These are phyloP conservation scores for Neuroscelio doddi DNA, from an alignment of 2,888 invertebrate species.

Conservation along the genomic window DNA sequence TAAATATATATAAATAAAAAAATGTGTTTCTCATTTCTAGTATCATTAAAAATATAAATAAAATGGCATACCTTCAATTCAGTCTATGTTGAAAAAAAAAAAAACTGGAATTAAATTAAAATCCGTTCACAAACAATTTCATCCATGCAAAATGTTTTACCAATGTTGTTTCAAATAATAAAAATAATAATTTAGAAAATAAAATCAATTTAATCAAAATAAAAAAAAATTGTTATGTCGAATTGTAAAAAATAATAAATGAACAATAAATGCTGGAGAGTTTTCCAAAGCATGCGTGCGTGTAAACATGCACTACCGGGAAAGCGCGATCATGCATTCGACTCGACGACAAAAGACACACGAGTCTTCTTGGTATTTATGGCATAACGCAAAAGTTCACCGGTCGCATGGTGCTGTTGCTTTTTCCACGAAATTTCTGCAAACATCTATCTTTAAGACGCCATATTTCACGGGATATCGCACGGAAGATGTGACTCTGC, in stretches of 20 bases:
- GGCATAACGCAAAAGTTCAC: constrained; percentile 4
- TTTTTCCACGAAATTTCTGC: constrained; percentile 71
- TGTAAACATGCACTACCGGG: constrained; percentile 34
- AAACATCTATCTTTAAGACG: constrained; percentile 56
- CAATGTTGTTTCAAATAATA: no score
- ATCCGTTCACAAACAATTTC: no score
- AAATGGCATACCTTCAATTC: no score
- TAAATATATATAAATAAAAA: no score
- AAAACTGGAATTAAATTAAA: no score
- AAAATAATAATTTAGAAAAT: no score
- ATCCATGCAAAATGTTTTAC: no score
- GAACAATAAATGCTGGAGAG: constrained; percentile 55
- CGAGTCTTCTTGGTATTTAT: constrained; percentile 12
- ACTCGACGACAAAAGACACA: constrained; percentile 10
- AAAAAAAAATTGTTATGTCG: no score
- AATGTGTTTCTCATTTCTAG: no score
- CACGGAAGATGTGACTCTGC: constrained; percentile 52
- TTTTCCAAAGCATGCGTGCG: constrained; percentile 15
- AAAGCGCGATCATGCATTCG: constrained; percentile 15
- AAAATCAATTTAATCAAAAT: no score
- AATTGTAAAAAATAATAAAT: constrained; percentile 62
- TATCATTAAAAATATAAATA: no score
- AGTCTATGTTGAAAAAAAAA: no score
- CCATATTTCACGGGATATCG: constrained; percentile 62
- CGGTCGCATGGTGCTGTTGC: constrained; percentile 51